phyloP scores from a whole-genome alignment of 2,113 vertebrate genomes.

The Scophthalmus maximus region DNA sequence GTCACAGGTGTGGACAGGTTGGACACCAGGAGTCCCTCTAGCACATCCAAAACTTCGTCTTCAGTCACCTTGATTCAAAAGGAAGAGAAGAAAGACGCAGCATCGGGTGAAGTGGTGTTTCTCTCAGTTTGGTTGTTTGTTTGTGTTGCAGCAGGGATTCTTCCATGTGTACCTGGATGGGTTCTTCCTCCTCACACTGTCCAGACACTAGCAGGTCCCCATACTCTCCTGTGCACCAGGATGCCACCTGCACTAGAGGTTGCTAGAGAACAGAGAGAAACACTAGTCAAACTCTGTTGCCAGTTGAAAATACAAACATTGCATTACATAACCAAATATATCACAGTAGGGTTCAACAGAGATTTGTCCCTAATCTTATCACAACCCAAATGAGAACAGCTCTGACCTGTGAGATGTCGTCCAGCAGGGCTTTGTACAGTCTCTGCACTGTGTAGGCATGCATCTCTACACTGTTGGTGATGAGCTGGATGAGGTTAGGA shows the following conservation, averaged over 20 bases:
- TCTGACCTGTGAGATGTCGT: conserved; percentile 96
- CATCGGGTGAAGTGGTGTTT: not conserved
- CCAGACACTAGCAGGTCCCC: conserved; percentile 97
- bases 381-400: conserved; percentile 19
- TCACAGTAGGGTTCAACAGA: not conserved
- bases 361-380: not conserved
- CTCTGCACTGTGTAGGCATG: conserved; percentile 98
- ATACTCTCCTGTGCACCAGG: conserved; percentile 99
- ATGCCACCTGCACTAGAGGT: conserved; percentile 95
- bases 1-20: conserved; percentile 96
- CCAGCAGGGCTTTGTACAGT: conserved; percentile 97
- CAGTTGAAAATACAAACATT: not conserved
- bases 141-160: not conserved
- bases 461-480: conserved; percentile 99
- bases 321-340: not conserved
- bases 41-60: conserved; percentile 98
- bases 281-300: not conserved
- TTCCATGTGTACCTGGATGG: conserved; percentile 89
- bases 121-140: not conserved
- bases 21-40: conserved; percentile 97
- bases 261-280: conserved; percentile 84
- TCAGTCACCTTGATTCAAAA: conserved; percentile 89
- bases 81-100: not conserved
- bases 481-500: conserved; percentile 98
- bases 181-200: conserved; percentile 98